Evolutionary conservation across 2,888 invertebrate species (phyloP).

Genomic region (Teinopalpus imperialis): DNA sequence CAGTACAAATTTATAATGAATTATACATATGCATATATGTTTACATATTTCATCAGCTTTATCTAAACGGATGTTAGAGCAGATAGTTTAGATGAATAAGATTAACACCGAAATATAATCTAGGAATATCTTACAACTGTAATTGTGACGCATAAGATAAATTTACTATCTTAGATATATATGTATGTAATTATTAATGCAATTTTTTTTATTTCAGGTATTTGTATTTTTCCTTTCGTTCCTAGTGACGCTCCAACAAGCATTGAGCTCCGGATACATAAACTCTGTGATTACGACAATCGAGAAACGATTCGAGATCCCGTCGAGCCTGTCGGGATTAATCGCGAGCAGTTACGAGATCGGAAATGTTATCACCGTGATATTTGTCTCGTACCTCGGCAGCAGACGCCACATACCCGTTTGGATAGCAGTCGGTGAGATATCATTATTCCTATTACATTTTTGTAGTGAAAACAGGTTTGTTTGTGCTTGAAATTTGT

Average conservation of each 20-base stretch:
- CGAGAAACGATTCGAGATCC: conserved; percentile 96
- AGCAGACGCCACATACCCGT: conserved; percentile 95
- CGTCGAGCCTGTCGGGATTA: conserved; percentile 95
- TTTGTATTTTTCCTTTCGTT: conserved; percentile 94
- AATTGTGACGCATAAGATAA: too few relatives aligned
- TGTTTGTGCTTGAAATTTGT: background rate
- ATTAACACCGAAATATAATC: too few relatives aligned
- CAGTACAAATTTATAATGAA: too few relatives aligned
- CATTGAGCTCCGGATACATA: conserved; percentile 94
- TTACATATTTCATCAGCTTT: background rate
- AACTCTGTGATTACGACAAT: conserved; percentile 98
- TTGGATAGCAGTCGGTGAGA: conserved; percentile 95
- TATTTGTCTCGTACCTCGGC: conserved; percentile 97
- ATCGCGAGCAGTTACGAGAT: conserved; percentile 97
- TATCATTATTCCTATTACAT: conserved; percentile 7
- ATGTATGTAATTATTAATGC: background rate
- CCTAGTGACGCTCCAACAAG: conserved; percentile 95
- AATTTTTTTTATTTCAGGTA: conserved; percentile 81
- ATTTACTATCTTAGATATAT: too few relatives aligned
- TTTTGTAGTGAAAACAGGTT: background rate
- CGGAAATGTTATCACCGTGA: conserved; percentile 96
- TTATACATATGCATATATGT: background rate
- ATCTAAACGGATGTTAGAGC: conserved; percentile 6
- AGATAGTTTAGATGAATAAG: conserved; percentile 8
- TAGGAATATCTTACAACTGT: too few relatives aligned